A percentile compares a stretch with the other conserved stretches of the same genome.
phyloP scores from a whole-genome alignment of 2,888 invertebrate species.

The Epirrhoe tristata region DNA sequence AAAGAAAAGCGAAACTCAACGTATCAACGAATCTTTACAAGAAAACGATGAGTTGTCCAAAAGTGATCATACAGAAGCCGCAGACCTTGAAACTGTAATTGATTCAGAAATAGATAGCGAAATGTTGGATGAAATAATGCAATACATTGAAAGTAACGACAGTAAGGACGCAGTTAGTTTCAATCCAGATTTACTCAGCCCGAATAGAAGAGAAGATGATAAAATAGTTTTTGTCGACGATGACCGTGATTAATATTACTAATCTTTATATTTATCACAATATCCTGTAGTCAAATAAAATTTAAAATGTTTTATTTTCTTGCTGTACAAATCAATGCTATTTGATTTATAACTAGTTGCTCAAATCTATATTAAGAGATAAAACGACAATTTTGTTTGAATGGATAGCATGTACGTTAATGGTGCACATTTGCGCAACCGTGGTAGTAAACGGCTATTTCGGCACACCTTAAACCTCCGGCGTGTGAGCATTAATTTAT shows the following conservation, averaged over 20 bases:
- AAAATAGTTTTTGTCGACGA: conserved; percentile 69
- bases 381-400: conserved; percentile 29
- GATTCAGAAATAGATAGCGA: conserved; percentile 53
- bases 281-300: conserved; percentile 10
- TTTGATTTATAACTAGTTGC: conserved; percentile 19
- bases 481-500: conserved; percentile 63
- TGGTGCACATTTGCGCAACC: conserved; percentile 53
- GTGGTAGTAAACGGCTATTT: conserved; percentile 50
- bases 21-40: conserved; percentile 9
- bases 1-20: conserved; percentile 31
- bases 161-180: conserved; percentile 48
- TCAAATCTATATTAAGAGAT: conserved; percentile 13
- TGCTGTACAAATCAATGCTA: neutral
- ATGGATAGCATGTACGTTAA: conserved; percentile 29
- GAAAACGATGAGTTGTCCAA: conserved; percentile 17
- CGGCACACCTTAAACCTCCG: conserved; percentile 59
- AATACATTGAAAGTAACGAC: conserved; percentile 66
- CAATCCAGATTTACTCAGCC: conserved; percentile 61
- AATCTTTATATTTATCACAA: conserved; percentile 4
- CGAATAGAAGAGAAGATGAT: conserved; percentile 67
- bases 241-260: conserved; percentile 32
- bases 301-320: conserved; percentile 1
- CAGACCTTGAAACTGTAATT: conserved; percentile 19
- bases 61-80: conserved; percentile 36
- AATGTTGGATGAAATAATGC: conserved; percentile 77